These are phyloP conservation scores for Threskiornis aethiopicus DNA, from an alignment of 2,797 vertebrate genomes.

Conservation along the genomic window DNA sequence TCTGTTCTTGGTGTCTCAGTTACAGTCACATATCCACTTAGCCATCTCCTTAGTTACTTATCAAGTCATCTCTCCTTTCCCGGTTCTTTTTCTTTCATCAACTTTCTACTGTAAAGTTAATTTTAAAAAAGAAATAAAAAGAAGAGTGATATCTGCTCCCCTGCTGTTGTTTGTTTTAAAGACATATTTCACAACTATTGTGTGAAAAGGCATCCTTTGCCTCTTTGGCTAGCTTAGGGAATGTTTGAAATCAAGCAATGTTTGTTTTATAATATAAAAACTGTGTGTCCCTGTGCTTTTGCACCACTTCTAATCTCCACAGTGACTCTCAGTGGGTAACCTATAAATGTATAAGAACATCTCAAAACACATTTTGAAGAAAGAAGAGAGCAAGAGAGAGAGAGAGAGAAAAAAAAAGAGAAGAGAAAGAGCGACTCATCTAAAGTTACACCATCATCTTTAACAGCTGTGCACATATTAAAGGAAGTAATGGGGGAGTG, in stretches of 20 bases:
- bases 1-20: background rate
- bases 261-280: constrained; percentile 40
- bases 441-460: constrained; percentile 77
- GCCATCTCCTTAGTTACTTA: background rate
- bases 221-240: background rate
- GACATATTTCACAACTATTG: background rate
- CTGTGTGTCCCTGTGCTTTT: constrained; percentile 41
- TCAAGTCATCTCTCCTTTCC: background rate
- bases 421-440: constrained; percentile 66
- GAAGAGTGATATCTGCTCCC: background rate
- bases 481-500: constrained; percentile 79
- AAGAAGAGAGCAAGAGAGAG: background rate
- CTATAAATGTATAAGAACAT: constrained; percentile 73
- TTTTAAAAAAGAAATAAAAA: background rate
- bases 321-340: constrained; percentile 56
- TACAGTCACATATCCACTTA: background rate
- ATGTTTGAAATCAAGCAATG: background rate
- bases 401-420: background rate
- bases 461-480: constrained; percentile 79
- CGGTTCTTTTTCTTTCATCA: background rate
- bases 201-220: background rate
- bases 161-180: background rate
- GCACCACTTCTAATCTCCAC: constrained; percentile 20
- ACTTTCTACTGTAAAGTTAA: background rate
- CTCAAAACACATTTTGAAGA: constrained; percentile 57